Conservation (phyloP, 2,888 invertebrate species). For the Serrognathus titanus region DNA sequence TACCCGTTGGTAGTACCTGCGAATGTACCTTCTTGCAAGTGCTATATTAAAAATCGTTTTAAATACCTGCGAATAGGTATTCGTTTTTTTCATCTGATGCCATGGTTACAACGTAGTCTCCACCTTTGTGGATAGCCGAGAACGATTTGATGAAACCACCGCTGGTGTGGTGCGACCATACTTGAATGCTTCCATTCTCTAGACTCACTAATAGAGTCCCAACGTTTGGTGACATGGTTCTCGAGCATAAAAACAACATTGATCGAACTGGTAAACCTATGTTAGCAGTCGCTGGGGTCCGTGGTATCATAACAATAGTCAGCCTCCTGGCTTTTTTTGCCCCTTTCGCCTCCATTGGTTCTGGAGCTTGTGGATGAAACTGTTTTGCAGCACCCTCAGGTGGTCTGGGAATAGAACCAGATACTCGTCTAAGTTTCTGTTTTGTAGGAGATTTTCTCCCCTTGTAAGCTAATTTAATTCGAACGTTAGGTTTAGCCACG, state of each 20-base stretch:
- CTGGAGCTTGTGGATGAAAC: background rate
- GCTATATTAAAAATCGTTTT: background rate
- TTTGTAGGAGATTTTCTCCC: slow-evolving; percentile 31
- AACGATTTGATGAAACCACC: slow-evolving; percentile 71
- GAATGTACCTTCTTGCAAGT: slow-evolving; percentile 9
- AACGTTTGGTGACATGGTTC: slow-evolving; percentile 52
- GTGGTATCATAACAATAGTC: slow-evolving; percentile 49
- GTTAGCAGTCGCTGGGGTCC: slow-evolving; percentile 48
- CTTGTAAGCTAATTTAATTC: slow-evolving; percentile 57
- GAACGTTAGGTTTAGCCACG: slow-evolving; percentile 38
- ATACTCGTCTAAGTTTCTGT: background rate
- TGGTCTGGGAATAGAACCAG: slow-evolving; percentile 27
- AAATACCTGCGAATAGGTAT: slow-evolving; percentile 63
- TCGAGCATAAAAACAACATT: slow-evolving; percentile 63
- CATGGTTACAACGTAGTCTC: slow-evolving; percentile 66
- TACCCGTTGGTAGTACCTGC: slow-evolving; percentile 64
- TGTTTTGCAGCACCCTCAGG: background rate
- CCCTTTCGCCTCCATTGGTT: background rate
- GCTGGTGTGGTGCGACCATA: slow-evolving; percentile 76
- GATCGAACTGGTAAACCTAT: slow-evolving; percentile 58
- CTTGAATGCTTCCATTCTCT: slow-evolving; percentile 73
- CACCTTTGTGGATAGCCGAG: slow-evolving; percentile 63
- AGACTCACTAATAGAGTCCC: slow-evolving; percentile 70
- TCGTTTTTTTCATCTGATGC: slow-evolving; percentile 67
- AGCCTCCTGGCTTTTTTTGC: slow-evolving; percentile 39